phyloP scores from a whole-genome alignment of 2,888 invertebrate genomes.

The Maniola hyperantus region DNA sequence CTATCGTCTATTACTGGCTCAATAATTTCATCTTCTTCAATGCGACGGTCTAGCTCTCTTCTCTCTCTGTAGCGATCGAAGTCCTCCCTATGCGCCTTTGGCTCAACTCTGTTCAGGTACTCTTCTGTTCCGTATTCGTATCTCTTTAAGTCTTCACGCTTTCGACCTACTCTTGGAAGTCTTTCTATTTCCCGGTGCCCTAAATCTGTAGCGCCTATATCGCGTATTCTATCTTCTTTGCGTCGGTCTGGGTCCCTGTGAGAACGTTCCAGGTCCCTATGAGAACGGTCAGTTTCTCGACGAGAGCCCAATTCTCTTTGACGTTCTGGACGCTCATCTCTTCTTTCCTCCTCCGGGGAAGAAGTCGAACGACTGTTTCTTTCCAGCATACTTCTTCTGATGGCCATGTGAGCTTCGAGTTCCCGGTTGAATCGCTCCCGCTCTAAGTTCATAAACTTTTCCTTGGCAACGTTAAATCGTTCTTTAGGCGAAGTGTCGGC shows the following conservation, averaged over 20 bases:
- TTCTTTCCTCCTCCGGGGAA: constrained; percentile 79
- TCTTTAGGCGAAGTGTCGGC: constrained; percentile 86
- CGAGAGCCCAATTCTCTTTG: constrained; percentile 71
- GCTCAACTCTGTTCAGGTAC: constrained; percentile 69
- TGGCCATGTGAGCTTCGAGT: constrained; percentile 78
- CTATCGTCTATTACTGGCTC: constrained; percentile 74
- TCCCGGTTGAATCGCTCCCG: constrained; percentile 85
- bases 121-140: constrained; percentile 75
- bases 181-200: constrained; percentile 71
- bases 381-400: constrained; percentile 77
- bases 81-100: constrained; percentile 67
- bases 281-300: constrained; percentile 74
- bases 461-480: constrained; percentile 92
- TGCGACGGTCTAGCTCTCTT: constrained; percentile 70
- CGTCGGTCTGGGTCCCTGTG: constrained; percentile 54
- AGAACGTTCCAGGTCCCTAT: constrained; percentile 57
- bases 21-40: constrained; percentile 75
- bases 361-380: constrained; percentile 80
- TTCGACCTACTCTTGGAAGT: constrained; percentile 72
- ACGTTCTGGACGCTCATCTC: constrained; percentile 76
- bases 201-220: constrained; percentile 55
- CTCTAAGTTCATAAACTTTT: constrained; percentile 92
- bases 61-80: constrained; percentile 71
- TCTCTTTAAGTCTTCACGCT: constrained; percentile 70
- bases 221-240: constrained; percentile 68